A percentile compares a stretch with the other conserved stretches of the same genome.
Conservation (phyloP, 2,888 invertebrate genomes). For the Pyrrhosoma nymphula region DNA sequence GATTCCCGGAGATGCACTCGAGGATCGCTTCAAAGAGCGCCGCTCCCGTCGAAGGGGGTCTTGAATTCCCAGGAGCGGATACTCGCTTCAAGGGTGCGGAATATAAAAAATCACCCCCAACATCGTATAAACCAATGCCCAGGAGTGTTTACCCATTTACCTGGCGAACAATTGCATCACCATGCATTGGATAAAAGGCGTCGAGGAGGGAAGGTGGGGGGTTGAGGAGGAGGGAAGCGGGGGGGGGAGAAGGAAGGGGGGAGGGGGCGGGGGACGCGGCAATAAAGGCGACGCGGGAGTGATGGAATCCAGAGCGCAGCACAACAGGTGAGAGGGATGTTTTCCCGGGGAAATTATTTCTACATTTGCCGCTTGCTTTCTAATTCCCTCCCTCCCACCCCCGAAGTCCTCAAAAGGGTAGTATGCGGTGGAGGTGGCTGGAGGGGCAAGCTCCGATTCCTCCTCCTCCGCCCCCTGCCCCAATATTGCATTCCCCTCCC, state of each 20-base stretch:
- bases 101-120: too few species aligned
- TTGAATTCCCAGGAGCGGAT: too few species aligned
- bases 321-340: conserved; percentile 48
- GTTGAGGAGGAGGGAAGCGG: neutral
- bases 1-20: too few species aligned
- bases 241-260: neutral
- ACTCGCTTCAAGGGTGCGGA: too few species aligned
- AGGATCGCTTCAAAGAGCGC: too few species aligned
- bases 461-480: neutral
- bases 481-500: neutral
- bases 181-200: too few species aligned
- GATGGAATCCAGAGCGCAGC: neutral
- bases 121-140: too few species aligned
- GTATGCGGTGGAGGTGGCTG: too few species aligned
- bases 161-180: too few species aligned
- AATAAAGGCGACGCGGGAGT: too few species aligned
- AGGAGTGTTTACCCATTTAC: too few species aligned
- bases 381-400: conserved; percentile 19
- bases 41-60: too few species aligned
- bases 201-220: neutral
- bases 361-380: conserved; percentile 35
- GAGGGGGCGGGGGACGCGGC: neutral
- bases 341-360: conserved; percentile 60
- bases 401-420: neutral
- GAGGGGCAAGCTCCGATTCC: neutral